Evolutionary conservation across 1,140 invertebrate genomes (phyloP).

Genomic region (Nasonia vitripennis): DNA sequence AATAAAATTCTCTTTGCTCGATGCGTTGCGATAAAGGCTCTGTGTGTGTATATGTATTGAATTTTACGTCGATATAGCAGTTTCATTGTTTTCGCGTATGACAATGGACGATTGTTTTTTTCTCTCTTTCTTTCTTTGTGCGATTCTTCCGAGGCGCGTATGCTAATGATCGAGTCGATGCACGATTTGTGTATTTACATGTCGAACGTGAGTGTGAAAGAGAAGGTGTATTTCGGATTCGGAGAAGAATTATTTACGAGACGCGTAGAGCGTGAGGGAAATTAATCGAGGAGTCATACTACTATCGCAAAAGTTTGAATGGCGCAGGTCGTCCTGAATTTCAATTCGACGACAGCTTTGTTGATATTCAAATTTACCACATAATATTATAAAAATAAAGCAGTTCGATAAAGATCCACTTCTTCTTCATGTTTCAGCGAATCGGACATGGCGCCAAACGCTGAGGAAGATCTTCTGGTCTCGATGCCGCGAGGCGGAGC

Average conservation of each 20-base stretch:
- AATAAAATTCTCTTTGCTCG: background rate
- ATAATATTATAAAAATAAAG: too few species aligned
- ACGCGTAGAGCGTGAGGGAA: too few species aligned
- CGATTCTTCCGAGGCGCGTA: background rate
- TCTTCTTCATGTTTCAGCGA: conserved; percentile 66
- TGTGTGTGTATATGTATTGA: background rate
- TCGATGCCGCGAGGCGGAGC: conserved; percentile 66
- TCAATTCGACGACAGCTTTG: too few species aligned
- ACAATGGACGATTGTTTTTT: background rate
- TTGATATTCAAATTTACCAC: too few species aligned
- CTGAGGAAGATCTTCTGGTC: conserved; percentile 72
- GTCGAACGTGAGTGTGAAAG: too few species aligned
- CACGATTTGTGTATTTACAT: background rate
- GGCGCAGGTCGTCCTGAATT: too few species aligned
- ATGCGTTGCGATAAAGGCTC: too few species aligned
- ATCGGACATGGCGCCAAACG: conserved; percentile 74
- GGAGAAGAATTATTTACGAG: too few species aligned
- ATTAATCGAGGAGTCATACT: too few species aligned
- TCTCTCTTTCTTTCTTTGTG: background rate
- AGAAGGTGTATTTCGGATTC: too few species aligned
- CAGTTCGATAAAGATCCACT: background rate
- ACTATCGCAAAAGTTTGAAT: too few species aligned
- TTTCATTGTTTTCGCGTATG: background rate
- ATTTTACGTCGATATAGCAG: background rate
- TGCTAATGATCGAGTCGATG: background rate